Conservation (phyloP, 2,888 invertebrate genomes). For the Caenorhabditis wallacei region DNA sequence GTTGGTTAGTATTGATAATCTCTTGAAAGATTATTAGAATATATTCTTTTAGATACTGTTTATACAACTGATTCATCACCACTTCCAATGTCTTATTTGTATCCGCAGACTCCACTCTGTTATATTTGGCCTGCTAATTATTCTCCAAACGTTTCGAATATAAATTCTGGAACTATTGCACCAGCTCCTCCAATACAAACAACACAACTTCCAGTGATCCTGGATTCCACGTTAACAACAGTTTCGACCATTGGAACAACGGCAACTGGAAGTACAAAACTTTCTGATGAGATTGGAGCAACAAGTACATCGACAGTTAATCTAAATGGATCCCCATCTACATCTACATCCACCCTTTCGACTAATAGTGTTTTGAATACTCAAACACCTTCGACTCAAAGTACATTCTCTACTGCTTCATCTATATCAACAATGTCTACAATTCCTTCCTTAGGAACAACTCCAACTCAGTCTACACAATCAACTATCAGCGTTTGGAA, state of each 20-base stretch:
- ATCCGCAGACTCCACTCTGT: conserved; percentile 66
- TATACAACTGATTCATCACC: conserved; percentile 48
- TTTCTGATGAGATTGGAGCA: not conserved
- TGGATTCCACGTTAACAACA: conserved; percentile 1
- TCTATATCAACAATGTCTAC: not conserved
- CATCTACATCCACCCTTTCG: not conserved
- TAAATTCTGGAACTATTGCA: conserved; percentile 14
- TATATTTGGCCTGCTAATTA: conserved; percentile 67
- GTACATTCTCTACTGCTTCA: not conserved
- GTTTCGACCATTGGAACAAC: not conserved
- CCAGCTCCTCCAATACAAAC: not conserved
- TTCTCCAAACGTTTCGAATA: conserved; percentile 44
- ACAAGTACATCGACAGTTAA: not conserved
- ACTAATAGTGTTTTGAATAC: not conserved
- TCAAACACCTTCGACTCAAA: not conserved
- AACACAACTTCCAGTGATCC: not conserved
- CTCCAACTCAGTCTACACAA: not conserved
- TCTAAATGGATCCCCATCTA: not conserved
- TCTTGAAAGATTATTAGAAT: not conserved
- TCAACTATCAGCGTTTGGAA: conserved; percentile 20
- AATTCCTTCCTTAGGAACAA: not conserved
- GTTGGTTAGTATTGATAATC: conserved; percentile 57
- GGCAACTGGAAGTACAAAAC: not conserved
- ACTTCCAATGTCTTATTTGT: conserved; percentile 53
- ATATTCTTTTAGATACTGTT: conserved; percentile 54